A percentile compares a stretch with the other conserved stretches of the same genome.
phyloP scores from a whole-genome alignment of 1,140 invertebrate species.

The Bacillus rossius region DNA sequence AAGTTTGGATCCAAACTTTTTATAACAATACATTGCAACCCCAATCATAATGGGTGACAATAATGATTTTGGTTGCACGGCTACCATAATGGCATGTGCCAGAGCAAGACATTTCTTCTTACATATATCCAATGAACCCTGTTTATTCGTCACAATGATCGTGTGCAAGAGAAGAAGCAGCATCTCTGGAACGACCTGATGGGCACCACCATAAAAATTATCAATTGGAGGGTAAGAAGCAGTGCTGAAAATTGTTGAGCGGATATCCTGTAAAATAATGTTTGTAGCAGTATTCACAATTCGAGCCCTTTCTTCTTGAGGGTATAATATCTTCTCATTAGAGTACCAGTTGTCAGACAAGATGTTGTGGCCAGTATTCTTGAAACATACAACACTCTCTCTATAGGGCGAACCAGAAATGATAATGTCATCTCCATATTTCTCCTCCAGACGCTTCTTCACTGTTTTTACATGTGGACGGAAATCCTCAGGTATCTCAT shows the following conservation, averaged over 20 bases:
- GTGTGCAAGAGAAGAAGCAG: no score
- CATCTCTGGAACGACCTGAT: no score
- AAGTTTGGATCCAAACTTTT: neutral
- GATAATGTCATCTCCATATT: no score
- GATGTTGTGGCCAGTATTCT: constrained; percentile 15
- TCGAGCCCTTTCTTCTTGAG: constrained; percentile 20
- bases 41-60: constrained; percentile 24
- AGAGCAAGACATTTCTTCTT: constrained; percentile 17
- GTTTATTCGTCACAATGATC: no score
- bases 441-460: no score
- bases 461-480: no score
- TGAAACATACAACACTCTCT: no score
- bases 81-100: constrained; percentile 35
- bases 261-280: constrained; percentile 36
- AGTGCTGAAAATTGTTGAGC: constrained; percentile 26
- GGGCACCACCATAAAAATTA: no score
- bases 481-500: no score
- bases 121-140: no score
- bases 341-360: constrained; percentile 22
- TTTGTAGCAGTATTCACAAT: constrained; percentile 30
- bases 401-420: no score
- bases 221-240: constrained; percentile 30
- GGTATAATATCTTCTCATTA: constrained; percentile 7
- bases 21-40: neutral
- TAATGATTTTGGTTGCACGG: constrained; percentile 33